A percentile compares a stretch with the other conserved stretches of the same genome.
phyloP scores from a whole-genome alignment of 2,888 invertebrate species.

The Lomographa bimaculata region DNA sequence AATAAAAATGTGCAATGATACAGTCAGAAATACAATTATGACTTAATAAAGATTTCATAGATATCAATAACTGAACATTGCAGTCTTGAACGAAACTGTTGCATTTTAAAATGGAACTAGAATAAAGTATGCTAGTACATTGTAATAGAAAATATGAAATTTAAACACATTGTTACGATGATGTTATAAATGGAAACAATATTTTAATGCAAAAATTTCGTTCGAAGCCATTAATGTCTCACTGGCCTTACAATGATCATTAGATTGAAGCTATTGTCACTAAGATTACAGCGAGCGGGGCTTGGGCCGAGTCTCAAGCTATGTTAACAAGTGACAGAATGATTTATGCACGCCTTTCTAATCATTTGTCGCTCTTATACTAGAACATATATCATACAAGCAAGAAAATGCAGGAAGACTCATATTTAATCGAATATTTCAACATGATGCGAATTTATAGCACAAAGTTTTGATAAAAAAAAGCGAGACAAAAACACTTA shows the following conservation, averaged over 20 bases:
- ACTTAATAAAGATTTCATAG: conserved; percentile 31
- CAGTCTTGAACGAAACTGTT: conserved; percentile 45
- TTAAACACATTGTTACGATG: too few relatives aligned
- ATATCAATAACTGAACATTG: conserved; percentile 26
- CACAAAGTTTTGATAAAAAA: too few relatives aligned
- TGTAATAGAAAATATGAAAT: too few relatives aligned
- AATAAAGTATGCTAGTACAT: too few relatives aligned
- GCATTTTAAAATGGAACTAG: conserved; percentile 30
- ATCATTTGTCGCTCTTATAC: conserved; percentile 55
- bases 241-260: conserved; percentile 61
- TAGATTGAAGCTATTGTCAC: conserved; percentile 55
- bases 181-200: too few relatives aligned
- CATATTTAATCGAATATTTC: too few relatives aligned
- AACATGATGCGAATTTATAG: too few relatives aligned
- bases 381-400: too few relatives aligned
- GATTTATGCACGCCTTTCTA: conserved; percentile 67
- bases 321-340: conserved; percentile 44
- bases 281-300: conserved; percentile 69
- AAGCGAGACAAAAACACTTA: neutral
- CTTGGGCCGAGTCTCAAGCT: conserved; percentile 56
- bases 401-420: too few relatives aligned
- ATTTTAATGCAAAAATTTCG: conserved; percentile 47
- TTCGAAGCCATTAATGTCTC: conserved; percentile 49
- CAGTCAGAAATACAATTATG: conserved; percentile 27
- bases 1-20: conserved; percentile 37